Base-by-base conservation (phyloP, 2,113 vertebrate genomes). In the Coracopsis vasa region DNA sequence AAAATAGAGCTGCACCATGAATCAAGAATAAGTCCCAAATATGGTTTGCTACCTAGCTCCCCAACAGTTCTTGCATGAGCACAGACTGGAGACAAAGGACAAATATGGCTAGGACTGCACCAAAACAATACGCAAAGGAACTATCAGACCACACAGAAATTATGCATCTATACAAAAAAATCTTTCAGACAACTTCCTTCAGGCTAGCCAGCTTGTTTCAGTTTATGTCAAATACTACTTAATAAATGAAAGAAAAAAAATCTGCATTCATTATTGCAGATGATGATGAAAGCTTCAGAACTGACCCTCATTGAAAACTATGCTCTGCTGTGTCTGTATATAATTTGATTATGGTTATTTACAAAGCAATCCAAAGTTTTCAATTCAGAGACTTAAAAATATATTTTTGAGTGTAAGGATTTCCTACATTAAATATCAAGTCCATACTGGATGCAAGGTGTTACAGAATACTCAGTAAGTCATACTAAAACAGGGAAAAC, bases 31-130 rank as follows among this genome's bases (percentile, higher is more conserved):
- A 61, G 10, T 61, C 66, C 44, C 39, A 83, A 24, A 29, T 14
- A 47, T 0, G 0, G 13, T 47, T 80, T 2, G 3, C 42, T 65
- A 33, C 18, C 7, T 21, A 14, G 25, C 12, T 85, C 25, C n/a
- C 35, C 58, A 83, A 42, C 23, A 80, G 24, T 9, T 65, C 62
- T 31, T 56, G 44, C 17, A 83, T 33, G 42, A 75, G 28, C 39
- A 67, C 42, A 67, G 75, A 10, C 31, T 51, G 21, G 15, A 31
- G 31, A 47, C 37, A 44, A n/a, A 84, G 42, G 17, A 71, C 0
- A 2, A 75, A 86, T 90, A 62, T 2, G 16, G 44, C 65, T 53
- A 90, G 15, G 9, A 4, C 39, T 24, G 39, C 67, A 73, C 0
- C 0, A 0, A 92, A 78, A 45, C 62, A 64, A 79, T 5, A 80